phyloP scores from a whole-genome alignment of 2,797 vertebrate species.

The Artibeus jamaicensis region DNA sequence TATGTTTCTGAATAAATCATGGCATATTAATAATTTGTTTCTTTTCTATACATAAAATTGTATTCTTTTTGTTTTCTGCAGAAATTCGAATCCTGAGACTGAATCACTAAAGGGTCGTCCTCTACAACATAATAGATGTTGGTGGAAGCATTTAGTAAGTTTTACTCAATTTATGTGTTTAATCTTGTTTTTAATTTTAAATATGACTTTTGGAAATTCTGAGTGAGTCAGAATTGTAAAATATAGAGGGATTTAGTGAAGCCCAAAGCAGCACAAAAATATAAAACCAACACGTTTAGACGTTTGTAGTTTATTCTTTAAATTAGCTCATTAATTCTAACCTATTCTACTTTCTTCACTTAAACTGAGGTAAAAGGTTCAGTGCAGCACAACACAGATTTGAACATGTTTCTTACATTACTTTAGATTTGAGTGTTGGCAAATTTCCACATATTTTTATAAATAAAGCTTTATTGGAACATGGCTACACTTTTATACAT shows the following conservation, averaged over 20 bases:
- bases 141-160: constrained; percentile 82
- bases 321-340: background rate
- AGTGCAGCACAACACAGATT: background rate
- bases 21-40: background rate
- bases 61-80: constrained; percentile 72
- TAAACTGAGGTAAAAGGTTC: background rate
- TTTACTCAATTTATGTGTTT: constrained; percentile 57
- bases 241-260: constrained; percentile 9
- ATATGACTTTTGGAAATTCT: background rate
- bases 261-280: background rate
- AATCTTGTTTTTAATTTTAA: constrained; percentile 63
- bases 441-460: background rate
- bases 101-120: constrained; percentile 68
- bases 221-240: constrained; percentile 23
- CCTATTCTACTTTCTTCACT: background rate
- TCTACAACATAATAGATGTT: constrained; percentile 73
- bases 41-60: constrained; percentile 45
- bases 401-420: background rate
- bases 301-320: background rate
- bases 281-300: background rate
- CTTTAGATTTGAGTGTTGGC: background rate
- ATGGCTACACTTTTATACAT: background rate
- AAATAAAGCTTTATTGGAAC: constrained; percentile 19
- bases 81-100: constrained; percentile 66
- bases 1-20: background rate